These are phyloP conservation scores for Prolemur simus DNA, from an alignment of 2,113 vertebrate species.

Conservation along the genomic window DNA sequence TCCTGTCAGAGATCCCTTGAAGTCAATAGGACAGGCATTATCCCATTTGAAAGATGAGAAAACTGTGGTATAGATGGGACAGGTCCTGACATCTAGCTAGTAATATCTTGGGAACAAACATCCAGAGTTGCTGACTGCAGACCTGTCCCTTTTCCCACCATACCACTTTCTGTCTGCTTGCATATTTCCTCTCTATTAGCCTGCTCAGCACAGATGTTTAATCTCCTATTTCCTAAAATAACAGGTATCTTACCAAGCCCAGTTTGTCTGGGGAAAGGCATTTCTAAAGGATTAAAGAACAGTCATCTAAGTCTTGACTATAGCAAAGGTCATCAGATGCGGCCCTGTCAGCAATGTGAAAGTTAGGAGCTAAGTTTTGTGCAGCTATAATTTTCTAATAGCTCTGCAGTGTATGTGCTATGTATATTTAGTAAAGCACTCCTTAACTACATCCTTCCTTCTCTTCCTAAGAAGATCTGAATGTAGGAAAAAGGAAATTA, in stretches of 20 bases:
- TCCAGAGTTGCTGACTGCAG: not conserved
- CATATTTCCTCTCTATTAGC: not conserved
- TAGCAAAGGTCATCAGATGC: not conserved
- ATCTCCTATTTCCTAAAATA: not conserved
- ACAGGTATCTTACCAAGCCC: not conserved
- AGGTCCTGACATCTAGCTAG: not conserved
- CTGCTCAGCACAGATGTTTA: not conserved
- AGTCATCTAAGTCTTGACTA: not conserved
- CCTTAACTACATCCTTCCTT: not conserved
- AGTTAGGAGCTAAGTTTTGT: not conserved
- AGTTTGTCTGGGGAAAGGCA: not conserved
- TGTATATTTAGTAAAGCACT: not conserved
- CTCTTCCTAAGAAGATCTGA: not conserved
- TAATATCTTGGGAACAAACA: not conserved
- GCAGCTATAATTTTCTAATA: not conserved
- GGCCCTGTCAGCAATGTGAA: not conserved
- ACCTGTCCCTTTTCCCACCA: not conserved
- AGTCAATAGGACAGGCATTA: not conserved
- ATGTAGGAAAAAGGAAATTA: not conserved
- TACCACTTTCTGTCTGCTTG: not conserved
- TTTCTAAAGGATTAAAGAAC: not conserved
- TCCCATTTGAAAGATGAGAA: not conserved
- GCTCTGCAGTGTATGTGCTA: rapidly evolving
- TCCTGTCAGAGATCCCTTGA: not conserved
- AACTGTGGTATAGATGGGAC: not conserved